Percentiles rank a stretch among this genome's conserved stretches.
Evolutionary conservation across 2,113 vertebrate genomes (phyloP).

Genomic region (Nyctibius bracteatus): DNA sequence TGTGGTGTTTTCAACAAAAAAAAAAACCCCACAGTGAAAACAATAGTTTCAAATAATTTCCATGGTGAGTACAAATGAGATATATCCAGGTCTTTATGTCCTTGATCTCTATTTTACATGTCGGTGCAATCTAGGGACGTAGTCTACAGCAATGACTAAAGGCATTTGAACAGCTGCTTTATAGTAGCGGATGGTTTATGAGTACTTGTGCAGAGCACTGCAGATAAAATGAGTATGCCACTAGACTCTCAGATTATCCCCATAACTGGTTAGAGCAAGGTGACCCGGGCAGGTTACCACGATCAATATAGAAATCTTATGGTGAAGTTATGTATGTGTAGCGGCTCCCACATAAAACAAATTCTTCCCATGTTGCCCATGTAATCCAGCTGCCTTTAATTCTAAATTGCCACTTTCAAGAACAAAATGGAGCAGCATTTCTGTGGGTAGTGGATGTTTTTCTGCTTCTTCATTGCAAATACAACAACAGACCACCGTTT

Average conservation of each 20-base stretch:
- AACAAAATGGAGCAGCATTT: constrained; percentile 37
- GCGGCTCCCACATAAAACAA: constrained; percentile 9
- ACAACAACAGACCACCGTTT: constrained; percentile 10
- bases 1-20: background rate
- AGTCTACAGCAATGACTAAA: background rate
- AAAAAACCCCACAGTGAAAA: background rate
- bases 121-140: background rate
- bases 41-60: background rate
- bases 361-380: constrained; percentile 9
- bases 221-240: background rate
- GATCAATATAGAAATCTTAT: background rate
- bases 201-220: background rate
- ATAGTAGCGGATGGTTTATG: background rate
- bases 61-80: background rate
- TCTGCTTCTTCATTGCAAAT: constrained; percentile 22
- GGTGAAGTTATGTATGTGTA: background rate
- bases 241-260: background rate
- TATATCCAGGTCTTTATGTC: background rate
- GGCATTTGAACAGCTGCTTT: background rate
- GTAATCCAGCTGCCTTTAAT: constrained; percentile 37
- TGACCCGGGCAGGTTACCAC: background rate
- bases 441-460: constrained; percentile 42
- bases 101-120: background rate
- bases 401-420: constrained; percentile 29
- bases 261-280: background rate